These are phyloP conservation scores for Etheostoma cragini DNA, from an alignment of 2,113 vertebrate species.

Conservation along the genomic window DNA sequence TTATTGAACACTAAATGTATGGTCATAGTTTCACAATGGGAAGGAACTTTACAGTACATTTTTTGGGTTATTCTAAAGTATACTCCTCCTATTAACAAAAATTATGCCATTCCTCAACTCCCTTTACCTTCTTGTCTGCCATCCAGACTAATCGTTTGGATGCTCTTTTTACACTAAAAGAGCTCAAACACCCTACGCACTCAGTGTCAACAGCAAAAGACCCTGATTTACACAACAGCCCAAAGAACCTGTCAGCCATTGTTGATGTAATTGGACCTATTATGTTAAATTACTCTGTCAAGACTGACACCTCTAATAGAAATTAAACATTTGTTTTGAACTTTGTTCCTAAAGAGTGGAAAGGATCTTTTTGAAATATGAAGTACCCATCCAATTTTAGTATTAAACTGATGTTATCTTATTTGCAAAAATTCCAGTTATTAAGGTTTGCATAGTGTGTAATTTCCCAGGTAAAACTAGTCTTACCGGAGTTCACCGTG, in stretches of 20 bases:
- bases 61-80: slow-evolving; percentile 1
- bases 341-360: background rate
- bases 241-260: slow-evolving; percentile 8
- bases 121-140: slow-evolving; percentile 11
- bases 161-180: slow-evolving; percentile 13
- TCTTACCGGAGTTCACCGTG: background rate
- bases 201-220: slow-evolving; percentile 9
- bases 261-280: slow-evolving; percentile 19
- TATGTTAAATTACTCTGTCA: slow-evolving; percentile 24
- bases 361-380: background rate
- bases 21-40: background rate
- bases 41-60: background rate
- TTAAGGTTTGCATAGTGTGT: background rate
- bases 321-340: slow-evolving; percentile 9
- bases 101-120: slow-evolving; percentile 3
- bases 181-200: slow-evolving; percentile 17
- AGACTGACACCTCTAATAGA: slow-evolving; percentile 17
- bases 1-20: slow-evolving; percentile 13
- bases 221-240: background rate
- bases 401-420: slow-evolving; percentile 2
- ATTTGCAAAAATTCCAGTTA: background rate
- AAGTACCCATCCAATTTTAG: background rate
- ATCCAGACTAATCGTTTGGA: slow-evolving; percentile 3
- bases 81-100: background rate
- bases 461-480: slow-evolving; percentile 4